Base-by-base conservation (phyloP, 2,888 invertebrate species). In the Linnaemya vulpina region DNA sequence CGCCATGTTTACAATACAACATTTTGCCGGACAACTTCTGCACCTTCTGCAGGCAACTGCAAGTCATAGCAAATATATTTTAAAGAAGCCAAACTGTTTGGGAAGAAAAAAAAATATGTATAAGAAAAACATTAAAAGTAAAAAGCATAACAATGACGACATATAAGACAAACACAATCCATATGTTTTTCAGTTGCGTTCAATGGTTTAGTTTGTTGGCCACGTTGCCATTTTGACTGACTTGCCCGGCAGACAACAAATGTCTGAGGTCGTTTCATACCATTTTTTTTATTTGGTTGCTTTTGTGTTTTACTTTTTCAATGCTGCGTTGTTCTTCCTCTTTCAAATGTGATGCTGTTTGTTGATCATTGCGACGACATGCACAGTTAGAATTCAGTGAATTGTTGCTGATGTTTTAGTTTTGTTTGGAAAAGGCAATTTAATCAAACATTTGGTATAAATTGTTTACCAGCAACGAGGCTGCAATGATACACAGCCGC, bases 211-310 rank as follows among this genome's bases (percentile, higher is more conserved):
- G 62, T 65, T 3, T 30, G 62, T 65, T 35, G 60, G 53, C 65
- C 78, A 40, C 15, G 30, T 65, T 58, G 71, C 55, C 63, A 17
- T 55, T 62, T 77, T 77, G 78, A 83, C 75, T 75, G 78, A 85
- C 53, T 83, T 83, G 83, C 78, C 83, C 83, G 78, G 85, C 85
- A 83, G 85, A 85, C 85, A 85, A 85, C 75, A 85, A 70, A 83
- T 85, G 83, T 85, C 83, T 83, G 85, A 83, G 83, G 78, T 75
- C 75, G 85, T 79, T 82, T 79, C 30, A 62, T 20, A 74, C 68
- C 30, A 73, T 67, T 63, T 51, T 65, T 46, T 62, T 46, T n/a
- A n/a, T n/a, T n/a, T n/a, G n/a, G n/a, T n/a, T n/a, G n/a, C n/a
- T n/a, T 68, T 68, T 62, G 7, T 65, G n/a, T n/a, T 43, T 70